phyloP scores from a whole-genome alignment of 2,888 invertebrate species.

The Yponomeuta evonymella region DNA sequence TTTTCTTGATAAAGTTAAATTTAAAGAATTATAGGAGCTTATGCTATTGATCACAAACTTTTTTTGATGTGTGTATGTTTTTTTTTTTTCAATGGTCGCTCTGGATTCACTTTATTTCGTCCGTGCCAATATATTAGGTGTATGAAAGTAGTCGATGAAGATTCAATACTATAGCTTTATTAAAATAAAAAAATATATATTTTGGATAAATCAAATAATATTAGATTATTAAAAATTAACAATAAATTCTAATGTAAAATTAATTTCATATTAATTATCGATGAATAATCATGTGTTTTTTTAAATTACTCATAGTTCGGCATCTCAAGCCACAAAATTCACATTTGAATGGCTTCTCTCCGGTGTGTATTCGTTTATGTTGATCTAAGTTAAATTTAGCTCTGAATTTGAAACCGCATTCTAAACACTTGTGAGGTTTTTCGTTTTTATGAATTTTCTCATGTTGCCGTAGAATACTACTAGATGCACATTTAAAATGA shows the following conservation, averaged over 20 bases:
- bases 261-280: too few species aligned
- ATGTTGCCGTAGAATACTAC: neutral
- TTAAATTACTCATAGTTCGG: neutral
- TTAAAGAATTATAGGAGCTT: too few species aligned
- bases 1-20: too few species aligned
- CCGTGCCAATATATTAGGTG: too few species aligned
- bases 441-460: neutral
- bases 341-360: neutral
- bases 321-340: neutral
- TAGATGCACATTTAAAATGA: neutral
- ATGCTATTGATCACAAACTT: too few species aligned
- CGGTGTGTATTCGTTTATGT: neutral
- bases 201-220: neutral
- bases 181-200: too few species aligned
- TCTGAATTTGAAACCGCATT: neutral
- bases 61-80: too few species aligned
- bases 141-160: too few species aligned
- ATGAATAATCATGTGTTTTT: neutral
- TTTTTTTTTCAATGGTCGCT: too few species aligned
- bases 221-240: neutral
- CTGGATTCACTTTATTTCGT: too few species aligned
- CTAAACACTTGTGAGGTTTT: neutral
- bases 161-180: too few species aligned
- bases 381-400: neutral
- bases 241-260: neutral